These are phyloP conservation scores for Laticauda laticaudata DNA, from an alignment of 2,113 vertebrate genomes.

Conservation along the genomic window DNA sequence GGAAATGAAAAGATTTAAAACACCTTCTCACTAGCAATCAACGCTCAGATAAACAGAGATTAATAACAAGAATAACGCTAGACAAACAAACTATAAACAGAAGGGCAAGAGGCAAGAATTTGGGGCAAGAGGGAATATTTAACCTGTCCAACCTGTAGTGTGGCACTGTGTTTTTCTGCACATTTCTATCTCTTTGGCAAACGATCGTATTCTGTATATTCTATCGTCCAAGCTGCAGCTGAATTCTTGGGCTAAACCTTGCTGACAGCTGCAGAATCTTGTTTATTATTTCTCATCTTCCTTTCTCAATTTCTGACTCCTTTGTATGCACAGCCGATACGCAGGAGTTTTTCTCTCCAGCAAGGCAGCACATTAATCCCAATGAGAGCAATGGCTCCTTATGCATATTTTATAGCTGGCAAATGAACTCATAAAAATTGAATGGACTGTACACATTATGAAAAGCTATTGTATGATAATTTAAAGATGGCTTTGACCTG, in stretches of 20 bases:
- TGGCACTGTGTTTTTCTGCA: conserved; percentile 3
- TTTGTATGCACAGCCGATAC: conserved; percentile 1
- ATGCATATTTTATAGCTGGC: conserved; percentile 70
- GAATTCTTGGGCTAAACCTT: conserved; percentile 45
- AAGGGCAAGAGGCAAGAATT: too few relatives aligned
- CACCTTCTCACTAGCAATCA: background rate
- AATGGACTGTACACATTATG: conserved; percentile 37
- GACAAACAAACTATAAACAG: background rate
- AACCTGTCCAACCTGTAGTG: conserved; percentile 37
- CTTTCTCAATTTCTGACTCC: conserved; percentile 31
- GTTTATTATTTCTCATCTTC: conserved; percentile 45
- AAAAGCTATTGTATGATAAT: conserved; percentile 20
- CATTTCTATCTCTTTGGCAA: background rate
- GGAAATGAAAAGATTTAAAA: background rate
- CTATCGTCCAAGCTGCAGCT: background rate
- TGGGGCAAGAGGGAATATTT: conserved; percentile 43
- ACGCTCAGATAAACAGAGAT: background rate
- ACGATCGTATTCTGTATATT: conserved; percentile 14
- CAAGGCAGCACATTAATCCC: conserved; percentile 45
- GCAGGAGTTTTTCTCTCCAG: conserved; percentile 33
- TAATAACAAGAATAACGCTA: background rate
- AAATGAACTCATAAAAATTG: conserved; percentile 67
- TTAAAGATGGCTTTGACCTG: conserved; percentile 39
- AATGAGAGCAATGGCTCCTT: conserved; percentile 43
- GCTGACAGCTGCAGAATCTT: conserved; percentile 43